Base-by-base conservation (phyloP, 2,888 invertebrate species). In the Nephrotoma flavescens region DNA sequence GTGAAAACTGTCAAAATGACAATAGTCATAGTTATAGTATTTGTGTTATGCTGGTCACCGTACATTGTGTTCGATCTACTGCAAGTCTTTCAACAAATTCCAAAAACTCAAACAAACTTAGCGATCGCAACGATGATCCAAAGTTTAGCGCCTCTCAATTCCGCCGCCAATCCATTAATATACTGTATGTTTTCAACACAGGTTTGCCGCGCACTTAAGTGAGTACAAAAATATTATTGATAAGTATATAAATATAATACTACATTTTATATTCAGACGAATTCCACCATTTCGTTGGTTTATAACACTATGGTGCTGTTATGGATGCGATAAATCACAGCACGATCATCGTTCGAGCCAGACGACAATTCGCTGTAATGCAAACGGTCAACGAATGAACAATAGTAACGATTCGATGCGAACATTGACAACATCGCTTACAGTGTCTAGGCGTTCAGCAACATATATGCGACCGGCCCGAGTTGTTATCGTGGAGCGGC, bases 1-100 rank as follows among this genome's bases (percentile, higher is more conserved):
- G 97, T 98, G 89, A 98, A 98, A 93, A 98, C 98, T 15, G 97
- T 98, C 88, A 98, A 98, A 92, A 98, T 98, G 97, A 98, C 98
- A 0, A 96, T 98, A 89, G 97, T 98, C 89, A 98, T 98, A 89
- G 98, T 98, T 87, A 96, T 97, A 89, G 98, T 97, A 47, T 98
- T 98, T 92, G 95, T 98, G 88, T 92, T 98, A 7, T 98, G 98
- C 92, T 98, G 98, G 98, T 97, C 97, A 87, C 98, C 98, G 0
- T 98, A 97, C 92, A 97, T 98, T 91, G 94, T 98, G 87, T 98
- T 97, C 92, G 97, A 98, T 91, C 92, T 98, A 87, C 94, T 98
- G 4, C 97, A 97, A 93, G 97, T 98, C 83, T 98, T 95, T 91
- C 96, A 95, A 31, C 94, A 95, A 90, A 94, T 97, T 88, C 96